Conservation (phyloP, 2,888 invertebrate genomes). For the Unio pictorum region DNA sequence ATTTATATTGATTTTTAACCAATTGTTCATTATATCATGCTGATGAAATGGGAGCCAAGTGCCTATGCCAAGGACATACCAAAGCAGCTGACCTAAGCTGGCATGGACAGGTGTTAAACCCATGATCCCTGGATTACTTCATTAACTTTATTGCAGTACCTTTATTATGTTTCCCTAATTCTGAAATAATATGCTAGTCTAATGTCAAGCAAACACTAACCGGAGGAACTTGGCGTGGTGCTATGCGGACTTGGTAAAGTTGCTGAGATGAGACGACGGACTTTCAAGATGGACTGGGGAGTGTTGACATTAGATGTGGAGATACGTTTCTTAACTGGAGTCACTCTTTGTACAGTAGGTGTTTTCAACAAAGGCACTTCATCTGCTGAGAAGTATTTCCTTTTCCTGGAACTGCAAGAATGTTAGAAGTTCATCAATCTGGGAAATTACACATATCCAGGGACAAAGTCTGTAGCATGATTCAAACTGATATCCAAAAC, state of each 20-base stretch:
- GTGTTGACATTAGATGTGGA: constrained; percentile 66
- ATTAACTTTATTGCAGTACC: no score
- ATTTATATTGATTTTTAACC: no score
- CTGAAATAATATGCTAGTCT: no score
- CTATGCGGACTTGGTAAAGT: constrained; percentile 30
- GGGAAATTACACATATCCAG: no score
- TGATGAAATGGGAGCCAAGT: no score
- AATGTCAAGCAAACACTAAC: constrained; percentile 10
- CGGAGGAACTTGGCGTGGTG: constrained; percentile 26
- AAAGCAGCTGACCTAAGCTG: no score
- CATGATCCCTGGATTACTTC: background rate
- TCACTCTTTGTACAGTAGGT: constrained; percentile 74
- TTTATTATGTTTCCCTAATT: no score
- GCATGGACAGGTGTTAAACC: background rate
- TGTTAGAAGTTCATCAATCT: background rate
- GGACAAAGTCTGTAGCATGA: no score
- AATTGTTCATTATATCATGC: no score
- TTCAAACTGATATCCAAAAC: no score
- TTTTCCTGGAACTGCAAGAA: constrained; percentile 16
- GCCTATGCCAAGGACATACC: no score
- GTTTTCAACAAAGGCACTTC: constrained; percentile 74
- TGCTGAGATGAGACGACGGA: constrained; percentile 48
- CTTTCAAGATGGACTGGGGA: constrained; percentile 81
- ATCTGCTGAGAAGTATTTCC: constrained; percentile 46
- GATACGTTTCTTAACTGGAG: constrained; percentile 48